Conservation (phyloP, 2,797 vertebrate genomes). For the Falco novaeseelandiae region DNA sequence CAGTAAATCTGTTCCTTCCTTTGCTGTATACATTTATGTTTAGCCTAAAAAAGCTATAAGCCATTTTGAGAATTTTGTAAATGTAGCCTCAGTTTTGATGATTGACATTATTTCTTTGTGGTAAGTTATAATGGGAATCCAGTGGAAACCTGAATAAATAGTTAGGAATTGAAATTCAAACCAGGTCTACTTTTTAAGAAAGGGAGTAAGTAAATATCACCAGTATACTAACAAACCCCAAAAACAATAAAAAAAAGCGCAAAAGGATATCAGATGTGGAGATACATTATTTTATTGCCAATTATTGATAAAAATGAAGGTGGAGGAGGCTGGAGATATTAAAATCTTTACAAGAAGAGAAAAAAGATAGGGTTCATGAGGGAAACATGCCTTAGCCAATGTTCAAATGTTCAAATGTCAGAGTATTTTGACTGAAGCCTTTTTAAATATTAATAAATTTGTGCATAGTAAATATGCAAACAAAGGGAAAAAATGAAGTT, state of each 20-base stretch:
- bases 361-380: background rate
- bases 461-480: background rate
- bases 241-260: background rate
- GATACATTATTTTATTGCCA: background rate
- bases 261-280: background rate
- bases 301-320: background rate
- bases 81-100: background rate
- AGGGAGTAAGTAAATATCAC: background rate
- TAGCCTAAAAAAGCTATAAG: background rate
- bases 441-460: background rate
- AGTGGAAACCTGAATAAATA: background rate
- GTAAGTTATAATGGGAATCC: background rate
- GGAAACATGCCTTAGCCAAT: rapidly evolving
- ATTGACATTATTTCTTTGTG: background rate
- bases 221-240: background rate
- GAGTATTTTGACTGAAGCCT: background rate
- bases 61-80: background rate
- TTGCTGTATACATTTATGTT: background rate
- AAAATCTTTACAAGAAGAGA: background rate
- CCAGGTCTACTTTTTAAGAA: background rate
- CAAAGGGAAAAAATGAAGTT: background rate
- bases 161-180: background rate
- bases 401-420: background rate
- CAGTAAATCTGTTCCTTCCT: background rate
- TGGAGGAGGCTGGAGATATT: background rate